These are phyloP conservation scores for Sarcophaga rosellei DNA, from an alignment of 2,888 invertebrate genomes.

Conservation along the genomic window DNA sequence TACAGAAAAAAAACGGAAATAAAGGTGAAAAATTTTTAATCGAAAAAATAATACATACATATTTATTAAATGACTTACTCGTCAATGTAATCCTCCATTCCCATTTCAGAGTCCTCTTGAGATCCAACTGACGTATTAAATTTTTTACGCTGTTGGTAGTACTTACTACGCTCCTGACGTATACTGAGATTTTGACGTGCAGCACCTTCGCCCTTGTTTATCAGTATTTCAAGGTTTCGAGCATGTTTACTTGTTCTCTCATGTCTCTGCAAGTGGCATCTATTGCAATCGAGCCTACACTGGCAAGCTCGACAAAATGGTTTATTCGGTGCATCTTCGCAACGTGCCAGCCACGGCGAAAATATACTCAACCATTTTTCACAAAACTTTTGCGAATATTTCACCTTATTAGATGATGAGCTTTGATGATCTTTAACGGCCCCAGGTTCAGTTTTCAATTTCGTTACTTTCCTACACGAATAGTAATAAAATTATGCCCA, in stretches of 20 bases:
- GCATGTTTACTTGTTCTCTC: slow-evolving; percentile 78
- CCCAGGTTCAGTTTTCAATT: slow-evolving; percentile 72
- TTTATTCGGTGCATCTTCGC: slow-evolving; percentile 75
- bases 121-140: slow-evolving; percentile 64
- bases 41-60: slow-evolving; percentile 3
- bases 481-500: slow-evolving; percentile 36
- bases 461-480: slow-evolving; percentile 75
- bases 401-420: slow-evolving; percentile 70
- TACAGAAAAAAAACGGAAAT: slow-evolving; percentile 20
- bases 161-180: slow-evolving; percentile 77
- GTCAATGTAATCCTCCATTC: slow-evolving; percentile 70
- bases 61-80: slow-evolving; percentile 46
- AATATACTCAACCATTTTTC: slow-evolving; percentile 79
- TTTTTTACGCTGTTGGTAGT: slow-evolving; percentile 75
- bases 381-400: slow-evolving; percentile 78
- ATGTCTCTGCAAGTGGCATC: slow-evolving; percentile 78
- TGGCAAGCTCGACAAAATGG: slow-evolving; percentile 78
- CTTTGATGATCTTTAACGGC: slow-evolving; percentile 67
- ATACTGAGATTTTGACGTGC: slow-evolving; percentile 75
- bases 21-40: background rate
- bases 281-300: slow-evolving; percentile 78
- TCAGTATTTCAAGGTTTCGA: slow-evolving; percentile 75
- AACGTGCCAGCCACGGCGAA: slow-evolving; percentile 77
- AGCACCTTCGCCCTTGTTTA: slow-evolving; percentile 76
- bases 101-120: slow-evolving; percentile 69